phyloP scores from a whole-genome alignment of 2,888 invertebrate species.

The Habroteleia sp. region DNA sequence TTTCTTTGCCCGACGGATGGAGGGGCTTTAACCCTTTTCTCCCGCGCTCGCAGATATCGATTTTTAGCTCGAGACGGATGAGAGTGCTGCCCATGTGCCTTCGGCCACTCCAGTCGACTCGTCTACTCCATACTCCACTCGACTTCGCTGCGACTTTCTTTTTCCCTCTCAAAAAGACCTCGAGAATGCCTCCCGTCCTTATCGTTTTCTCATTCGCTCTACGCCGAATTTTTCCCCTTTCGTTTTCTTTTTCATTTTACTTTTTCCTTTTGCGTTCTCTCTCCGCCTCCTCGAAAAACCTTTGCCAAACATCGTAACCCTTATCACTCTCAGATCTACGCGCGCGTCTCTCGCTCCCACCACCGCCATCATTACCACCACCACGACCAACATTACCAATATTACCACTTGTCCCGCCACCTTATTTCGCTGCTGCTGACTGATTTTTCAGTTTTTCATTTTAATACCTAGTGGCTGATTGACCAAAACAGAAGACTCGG shows the following conservation, averaged over 20 bases:
- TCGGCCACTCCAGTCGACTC: slow-evolving; percentile 75
- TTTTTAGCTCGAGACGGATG: slow-evolving; percentile 78
- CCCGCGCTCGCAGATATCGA: slow-evolving; percentile 77
- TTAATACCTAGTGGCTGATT: background rate
- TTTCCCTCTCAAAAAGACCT: slow-evolving; percentile 64
- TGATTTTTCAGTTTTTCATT: slow-evolving; percentile 11
- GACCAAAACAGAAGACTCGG: background rate
- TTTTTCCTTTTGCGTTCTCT: slow-evolving; percentile 32
- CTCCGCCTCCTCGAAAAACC: slow-evolving; percentile 44
- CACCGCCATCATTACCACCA: too few relatives aligned
- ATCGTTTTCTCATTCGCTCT: slow-evolving; percentile 39
- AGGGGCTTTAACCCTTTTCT: slow-evolving; percentile 79
- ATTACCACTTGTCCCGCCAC: slow-evolving; percentile 51
- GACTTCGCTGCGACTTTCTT: slow-evolving; percentile 69
- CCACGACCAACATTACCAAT: too few relatives aligned
- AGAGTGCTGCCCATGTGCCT: slow-evolving; percentile 71
- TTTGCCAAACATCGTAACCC: slow-evolving; percentile 42
- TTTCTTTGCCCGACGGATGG: slow-evolving; percentile 68
- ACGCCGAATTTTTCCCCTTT: slow-evolving; percentile 32
- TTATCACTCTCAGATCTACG: slow-evolving; percentile 21
- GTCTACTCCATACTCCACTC: slow-evolving; percentile 76
- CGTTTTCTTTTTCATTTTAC: slow-evolving; percentile 27
- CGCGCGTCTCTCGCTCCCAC: too few relatives aligned
- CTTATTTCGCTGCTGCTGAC: slow-evolving; percentile 23
- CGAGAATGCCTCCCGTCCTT: slow-evolving; percentile 47